Percentiles rank a stretch among this genome's conserved stretches.
Evolutionary conservation across 2,797 vertebrate genomes (phyloP).

Genomic region (Sebastes miniatus): DNA sequence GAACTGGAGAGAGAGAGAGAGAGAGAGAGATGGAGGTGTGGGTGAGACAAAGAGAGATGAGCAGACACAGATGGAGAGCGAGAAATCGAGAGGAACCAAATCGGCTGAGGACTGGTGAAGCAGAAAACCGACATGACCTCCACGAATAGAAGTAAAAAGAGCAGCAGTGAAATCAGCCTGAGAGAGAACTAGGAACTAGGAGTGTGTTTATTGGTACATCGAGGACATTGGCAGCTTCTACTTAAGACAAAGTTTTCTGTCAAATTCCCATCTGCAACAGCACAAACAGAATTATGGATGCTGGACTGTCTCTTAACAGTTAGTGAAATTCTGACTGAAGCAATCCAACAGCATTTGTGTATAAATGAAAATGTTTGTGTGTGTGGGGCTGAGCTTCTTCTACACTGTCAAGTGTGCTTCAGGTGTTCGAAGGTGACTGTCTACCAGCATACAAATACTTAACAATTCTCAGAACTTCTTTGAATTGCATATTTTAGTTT

Average conservation of each 20-base stretch:
- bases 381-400: too few species aligned
- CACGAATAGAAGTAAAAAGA: not conserved
- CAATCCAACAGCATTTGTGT: not conserved
- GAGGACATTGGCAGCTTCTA: not conserved
- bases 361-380: not conserved
- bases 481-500: not conserved
- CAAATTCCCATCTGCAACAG: not conserved
- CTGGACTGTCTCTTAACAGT: not conserved
- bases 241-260: not conserved
- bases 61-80: constrained; percentile 6
- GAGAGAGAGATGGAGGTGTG: not conserved
- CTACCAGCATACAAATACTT: too few species aligned
- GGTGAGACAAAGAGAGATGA: not conserved
- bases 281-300: constrained; percentile 16
- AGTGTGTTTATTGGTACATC: not conserved
- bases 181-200: not conserved
- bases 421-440: not conserved
- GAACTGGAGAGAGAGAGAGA: not conserved
- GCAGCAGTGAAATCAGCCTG: not conserved
- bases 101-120: not conserved
- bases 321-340: not conserved
- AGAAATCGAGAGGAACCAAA: not conserved
- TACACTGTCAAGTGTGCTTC: not conserved
- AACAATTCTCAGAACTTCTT: not conserved
- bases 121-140: not conserved